Base-by-base conservation (phyloP, 2,113 vertebrate species). In the Haemorhous mexicanus region DNA sequence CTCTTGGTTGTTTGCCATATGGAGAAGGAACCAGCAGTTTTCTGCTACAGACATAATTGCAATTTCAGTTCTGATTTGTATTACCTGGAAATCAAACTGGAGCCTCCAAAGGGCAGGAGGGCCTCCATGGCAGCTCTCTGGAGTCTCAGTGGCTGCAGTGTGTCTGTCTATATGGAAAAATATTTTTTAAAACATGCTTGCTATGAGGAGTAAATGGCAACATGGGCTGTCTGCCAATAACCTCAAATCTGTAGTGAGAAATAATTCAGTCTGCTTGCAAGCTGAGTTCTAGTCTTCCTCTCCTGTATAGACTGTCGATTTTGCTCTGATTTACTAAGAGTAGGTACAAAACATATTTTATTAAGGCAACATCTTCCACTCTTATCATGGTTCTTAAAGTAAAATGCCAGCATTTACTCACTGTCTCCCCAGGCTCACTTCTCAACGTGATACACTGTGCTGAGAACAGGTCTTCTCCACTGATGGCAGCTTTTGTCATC, bases 131-230 rank as follows among this genome's bases (percentile, higher is more conserved):
- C 81, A 85, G 77, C 43, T 61, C 79, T 74, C 46, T 39, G 87
- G 81, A 97, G 92, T 94, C 90, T 86, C 69, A 88, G 79, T 77
- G 87, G 89, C 96, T 96, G 63, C 85, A 78, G n/a, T 50, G 32
- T 87, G 95, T 86, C 61, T 96, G 94, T 47, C 43, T 94, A 22
- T 85, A 73, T 52, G 43, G 84, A 95, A 97, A 97, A 84, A 94
- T 75, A 69, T n/a, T 89, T 94, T 94, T 87, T 53, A 81, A 68
- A 95, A 92, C 64, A 85, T 62, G 89, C 79, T 95, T 87, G 72
- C 67, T 73, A 72, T 95, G 95, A 93, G 69, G 91, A 91, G 75
- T 96, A 94, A 97, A 97, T 95, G 78, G 55, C 91, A 96, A 95
- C 35, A 82, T 21, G 90, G 93, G 95, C 81, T 81, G 50, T 52